Evolutionary conservation across 2,797 vertebrate genomes (phyloP).

Genomic region (Anguilla obscura): DNA sequence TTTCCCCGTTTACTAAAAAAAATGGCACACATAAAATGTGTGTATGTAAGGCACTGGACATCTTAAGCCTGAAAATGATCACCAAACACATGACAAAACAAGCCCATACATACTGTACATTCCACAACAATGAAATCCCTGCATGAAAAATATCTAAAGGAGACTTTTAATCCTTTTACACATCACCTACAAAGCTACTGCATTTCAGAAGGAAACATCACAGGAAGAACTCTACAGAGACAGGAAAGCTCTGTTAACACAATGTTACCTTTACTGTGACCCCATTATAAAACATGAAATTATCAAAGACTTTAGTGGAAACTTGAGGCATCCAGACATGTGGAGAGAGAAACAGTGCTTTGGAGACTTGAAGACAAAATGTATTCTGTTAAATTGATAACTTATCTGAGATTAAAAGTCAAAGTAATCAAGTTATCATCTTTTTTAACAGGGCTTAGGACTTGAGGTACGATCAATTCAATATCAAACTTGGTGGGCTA

Average conservation of each 20-base stretch:
- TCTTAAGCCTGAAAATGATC: background rate
- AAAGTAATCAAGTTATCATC: background rate
- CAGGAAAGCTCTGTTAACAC: background rate
- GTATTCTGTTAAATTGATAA: background rate
- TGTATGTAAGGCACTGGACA: too few relatives aligned
- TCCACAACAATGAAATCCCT: background rate
- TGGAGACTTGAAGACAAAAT: background rate
- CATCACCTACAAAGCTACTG: background rate
- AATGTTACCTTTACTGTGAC: background rate
- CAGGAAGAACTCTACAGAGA: background rate
- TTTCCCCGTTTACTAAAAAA: background rate
- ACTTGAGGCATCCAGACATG: background rate
- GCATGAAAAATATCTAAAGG: background rate
- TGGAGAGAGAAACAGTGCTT: background rate
- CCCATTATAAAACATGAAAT: background rate
- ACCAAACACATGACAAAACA: constrained; percentile 4
- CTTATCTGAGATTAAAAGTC: background rate
- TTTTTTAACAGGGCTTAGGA: background rate
- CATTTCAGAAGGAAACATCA: background rate
- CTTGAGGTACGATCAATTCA: background rate
- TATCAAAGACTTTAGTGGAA: background rate
- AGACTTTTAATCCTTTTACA: background rate
- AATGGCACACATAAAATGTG: background rate
- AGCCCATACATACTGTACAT: background rate
- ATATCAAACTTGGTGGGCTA: background rate